Conservation (phyloP, 2,797 vertebrate species). For the Hapalemur alaotrensis region DNA sequence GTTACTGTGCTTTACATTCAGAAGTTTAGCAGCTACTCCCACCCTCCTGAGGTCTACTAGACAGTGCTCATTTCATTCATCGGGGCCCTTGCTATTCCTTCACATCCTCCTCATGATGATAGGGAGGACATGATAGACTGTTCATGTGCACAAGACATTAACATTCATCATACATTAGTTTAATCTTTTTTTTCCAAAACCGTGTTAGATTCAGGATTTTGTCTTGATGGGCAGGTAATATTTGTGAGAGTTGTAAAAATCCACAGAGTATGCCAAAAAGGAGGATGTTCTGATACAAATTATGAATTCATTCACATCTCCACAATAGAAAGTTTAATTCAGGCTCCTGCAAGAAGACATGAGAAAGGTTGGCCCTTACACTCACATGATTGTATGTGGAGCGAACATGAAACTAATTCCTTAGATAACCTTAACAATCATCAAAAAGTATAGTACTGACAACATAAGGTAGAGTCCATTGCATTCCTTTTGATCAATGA, state of each 20-base stretch:
- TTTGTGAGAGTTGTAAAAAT: constrained; percentile 70
- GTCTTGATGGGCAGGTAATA: constrained; percentile 66
- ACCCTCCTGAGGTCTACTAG: constrained; percentile 61
- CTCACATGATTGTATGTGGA: background rate
- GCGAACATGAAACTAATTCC: constrained; percentile 46
- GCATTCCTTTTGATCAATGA: constrained; percentile 52
- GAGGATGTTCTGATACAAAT: constrained; percentile 63
- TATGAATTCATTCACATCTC: constrained; percentile 51
- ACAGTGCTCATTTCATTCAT: constrained; percentile 50
- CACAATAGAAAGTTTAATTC: constrained; percentile 32
- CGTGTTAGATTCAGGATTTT: constrained; percentile 48
- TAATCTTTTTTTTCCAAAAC: constrained; percentile 13
- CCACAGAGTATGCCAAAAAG: constrained; percentile 9
- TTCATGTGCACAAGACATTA: constrained; percentile 32
- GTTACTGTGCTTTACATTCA: constrained; percentile 36
- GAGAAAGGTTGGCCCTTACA: constrained; percentile 23
- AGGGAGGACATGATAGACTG: constrained; percentile 66
- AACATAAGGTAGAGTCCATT: background rate
- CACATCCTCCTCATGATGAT: constrained; percentile 50
- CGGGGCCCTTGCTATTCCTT: constrained; percentile 41
- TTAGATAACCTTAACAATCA: constrained; percentile 49
- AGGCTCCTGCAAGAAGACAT: constrained; percentile 37
- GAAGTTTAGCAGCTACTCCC: constrained; percentile 53
- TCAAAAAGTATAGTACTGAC: constrained; percentile 28
- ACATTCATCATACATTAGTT: constrained; percentile 56